Evolutionary conservation across 2,888 invertebrate genomes (phyloP), one percentile per base, ranked within the genome.

Genomic region (Acrobeloides nanus): DNA sequence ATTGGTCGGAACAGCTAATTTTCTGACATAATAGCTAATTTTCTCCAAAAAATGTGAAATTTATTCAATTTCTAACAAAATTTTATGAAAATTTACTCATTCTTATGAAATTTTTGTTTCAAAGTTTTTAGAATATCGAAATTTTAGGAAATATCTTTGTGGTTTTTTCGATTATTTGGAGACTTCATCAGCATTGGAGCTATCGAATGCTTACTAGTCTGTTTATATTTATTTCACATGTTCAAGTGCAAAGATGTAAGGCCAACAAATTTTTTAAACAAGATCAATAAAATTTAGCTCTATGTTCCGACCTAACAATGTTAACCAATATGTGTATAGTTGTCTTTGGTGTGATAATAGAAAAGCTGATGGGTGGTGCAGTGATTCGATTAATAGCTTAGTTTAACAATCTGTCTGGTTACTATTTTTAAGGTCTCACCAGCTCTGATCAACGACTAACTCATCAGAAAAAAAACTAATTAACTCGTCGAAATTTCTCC

Each of bases 181-280:
- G 53, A 31, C 53, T 68, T 10, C 61, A 68, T 20, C 33, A 61
- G 35, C 55, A 58, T 21, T 46, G 39, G 34, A 56, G 57, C 1
- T 67, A 66, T 48, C 57, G 61, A 21, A 10, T 61, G 2, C 53
- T 66, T 12, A 57, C 58, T 21, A 60, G 62, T 40, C 59, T 74
- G 29, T 75, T 73, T 48, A 48, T 74, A 8, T 45, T 72, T 10
- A 60, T 74, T 18, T 65, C 70, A 8, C 57, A 73, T 51, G 63
- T 74, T 61, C 70, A 64, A 53, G 54, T 59, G 17, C 59, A 66
- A 38, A 45, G 61, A 56, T 57, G 64, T 62, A 40, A 42, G 48
- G 45, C 5, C n/a, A n/a, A n/a, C n/a, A n/a, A n/a, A n/a, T n/a
- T n/a, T n/a, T n/a, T 15, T 27, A 27, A 12, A 17, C n/a, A 18